phyloP scores from a whole-genome alignment of 2,888 invertebrate species.

The Andrena minutula region DNA sequence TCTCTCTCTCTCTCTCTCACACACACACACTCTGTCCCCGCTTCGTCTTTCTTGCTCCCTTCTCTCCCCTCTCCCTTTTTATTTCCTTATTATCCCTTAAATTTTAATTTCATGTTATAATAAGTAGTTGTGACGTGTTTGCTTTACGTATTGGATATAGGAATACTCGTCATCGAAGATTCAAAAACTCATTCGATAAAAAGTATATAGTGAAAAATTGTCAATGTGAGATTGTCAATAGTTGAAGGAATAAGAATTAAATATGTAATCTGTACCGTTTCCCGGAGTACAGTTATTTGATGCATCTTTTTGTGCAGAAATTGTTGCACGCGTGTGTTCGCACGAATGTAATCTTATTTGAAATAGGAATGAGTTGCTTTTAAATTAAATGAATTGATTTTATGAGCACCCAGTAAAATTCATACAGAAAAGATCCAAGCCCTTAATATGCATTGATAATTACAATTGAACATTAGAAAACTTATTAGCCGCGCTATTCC shows the following conservation, averaged over 20 bases:
- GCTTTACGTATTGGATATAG: constrained; percentile 1
- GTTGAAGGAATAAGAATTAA: constrained; percentile 12
- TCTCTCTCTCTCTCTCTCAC: neutral
- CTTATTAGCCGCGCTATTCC: neutral
- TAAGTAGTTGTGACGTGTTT: constrained; percentile 14
- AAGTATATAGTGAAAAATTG: neutral
- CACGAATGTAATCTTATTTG: neutral
- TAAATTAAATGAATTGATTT: neutral
- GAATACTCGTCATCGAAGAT: constrained; percentile 28
- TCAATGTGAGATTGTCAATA: neutral
- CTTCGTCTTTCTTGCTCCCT: neutral
- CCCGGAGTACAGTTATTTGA: neutral
- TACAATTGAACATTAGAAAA: neutral
- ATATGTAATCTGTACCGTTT: constrained; percentile 11
- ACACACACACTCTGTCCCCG: neutral
- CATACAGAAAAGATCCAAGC: neutral
- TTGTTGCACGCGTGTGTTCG: neutral
- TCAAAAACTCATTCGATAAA: neutral
- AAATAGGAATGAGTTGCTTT: neutral
- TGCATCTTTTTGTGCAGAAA: neutral
- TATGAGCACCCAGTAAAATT: too few species aligned
- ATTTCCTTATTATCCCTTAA: constrained; percentile 9
- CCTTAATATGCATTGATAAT: neutral
- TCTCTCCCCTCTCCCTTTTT: constrained; percentile 25
- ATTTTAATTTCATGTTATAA: constrained; percentile 20